Evolutionary conservation across 2,888 invertebrate species (phyloP).

Genomic region (Oxycera nigricornis): DNA sequence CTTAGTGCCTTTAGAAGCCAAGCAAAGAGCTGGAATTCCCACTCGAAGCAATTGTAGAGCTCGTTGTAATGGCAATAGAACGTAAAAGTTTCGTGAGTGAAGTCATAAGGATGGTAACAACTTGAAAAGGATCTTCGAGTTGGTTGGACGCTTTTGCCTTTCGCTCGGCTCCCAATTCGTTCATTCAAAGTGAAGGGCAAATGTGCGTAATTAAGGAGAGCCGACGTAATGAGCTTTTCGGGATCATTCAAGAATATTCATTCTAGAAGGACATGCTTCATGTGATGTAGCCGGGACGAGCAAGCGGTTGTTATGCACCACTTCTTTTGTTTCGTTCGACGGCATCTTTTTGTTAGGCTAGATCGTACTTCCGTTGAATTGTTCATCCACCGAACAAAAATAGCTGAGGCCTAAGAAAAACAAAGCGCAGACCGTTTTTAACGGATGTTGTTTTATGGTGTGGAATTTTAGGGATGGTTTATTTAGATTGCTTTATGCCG

Average conservation of each 20-base stretch:
- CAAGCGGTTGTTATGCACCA: not conserved
- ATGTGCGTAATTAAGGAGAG: slow-evolving; percentile 33
- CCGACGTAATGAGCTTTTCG: slow-evolving; percentile 1
- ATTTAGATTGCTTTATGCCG: slow-evolving; percentile 21
- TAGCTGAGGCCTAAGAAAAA: not conserved
- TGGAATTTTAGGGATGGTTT: slow-evolving; percentile 29
- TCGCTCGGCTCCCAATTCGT: not conserved
- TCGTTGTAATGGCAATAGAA: not conserved
- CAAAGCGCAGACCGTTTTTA: not conserved
- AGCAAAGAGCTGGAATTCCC: not conserved
- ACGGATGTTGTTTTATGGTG: slow-evolving; percentile 10
- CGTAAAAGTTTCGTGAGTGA: slow-evolving; percentile 18
- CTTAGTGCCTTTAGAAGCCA: slow-evolving; percentile 19
- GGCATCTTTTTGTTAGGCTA: not conserved
- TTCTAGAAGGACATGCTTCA: not conserved
- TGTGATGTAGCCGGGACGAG: not conserved
- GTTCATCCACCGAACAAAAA: not conserved
- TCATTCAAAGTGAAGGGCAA: not conserved
- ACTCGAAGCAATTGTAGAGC: not conserved
- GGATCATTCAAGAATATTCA: not conserved
- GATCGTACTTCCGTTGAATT: not conserved
- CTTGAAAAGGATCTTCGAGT: not conserved
- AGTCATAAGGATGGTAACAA: not conserved
- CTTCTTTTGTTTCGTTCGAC: not conserved
- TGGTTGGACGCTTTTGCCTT: not conserved